Base-by-base conservation (phyloP, 2,797 vertebrate genomes). In the Harpagifer antarcticus region DNA sequence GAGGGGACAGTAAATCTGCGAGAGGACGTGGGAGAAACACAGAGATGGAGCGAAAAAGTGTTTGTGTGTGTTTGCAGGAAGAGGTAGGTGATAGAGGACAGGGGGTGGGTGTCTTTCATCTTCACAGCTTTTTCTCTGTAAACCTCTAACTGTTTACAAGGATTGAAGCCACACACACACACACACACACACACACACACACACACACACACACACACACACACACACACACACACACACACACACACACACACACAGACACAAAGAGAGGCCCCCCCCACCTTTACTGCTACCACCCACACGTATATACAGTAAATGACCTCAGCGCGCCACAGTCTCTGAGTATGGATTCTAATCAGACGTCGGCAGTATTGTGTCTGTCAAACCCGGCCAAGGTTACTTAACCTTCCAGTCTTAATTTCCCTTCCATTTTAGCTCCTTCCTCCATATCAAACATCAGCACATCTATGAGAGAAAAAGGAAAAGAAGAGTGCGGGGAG, bases 401-500 rank as follows among this genome's bases (percentile, higher is more conserved):
- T 92, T 91, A 92, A 94, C 92, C 91, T 92, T 90, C 88, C 84
- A 85, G 88, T 89, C 90, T 90, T 93, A 90, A 93, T 93, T 94
- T 93, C 93, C 89, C 89, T 92, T 92, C 89, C 90, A 92, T 93
- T 92, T 91, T 88, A 88, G 89, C 86, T 86, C 81, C 86, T 91
- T 91, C 91, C 89, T 91, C 86, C 86, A 73, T 94, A 93, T 93
- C 90, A 94, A 92, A 92, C 92, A 92, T 91, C 90, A 88, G 85
- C 90, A 88, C 87, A 90, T 93, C 88, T 91, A 84, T 75, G 76
- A 74, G 73, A 74, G 52, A 12, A 87, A 76, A 80, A 79, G 68
- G 50, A 77, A 82, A 69, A 72, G 78, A 81, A 82, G 79, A 78
- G 86, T 44, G 73, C 68, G n/a, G 76, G 79, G 84, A 91, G 82